Evolutionary conservation across 2,113 vertebrate species (phyloP).

Genomic region (Neogobius melanostomus): DNA sequence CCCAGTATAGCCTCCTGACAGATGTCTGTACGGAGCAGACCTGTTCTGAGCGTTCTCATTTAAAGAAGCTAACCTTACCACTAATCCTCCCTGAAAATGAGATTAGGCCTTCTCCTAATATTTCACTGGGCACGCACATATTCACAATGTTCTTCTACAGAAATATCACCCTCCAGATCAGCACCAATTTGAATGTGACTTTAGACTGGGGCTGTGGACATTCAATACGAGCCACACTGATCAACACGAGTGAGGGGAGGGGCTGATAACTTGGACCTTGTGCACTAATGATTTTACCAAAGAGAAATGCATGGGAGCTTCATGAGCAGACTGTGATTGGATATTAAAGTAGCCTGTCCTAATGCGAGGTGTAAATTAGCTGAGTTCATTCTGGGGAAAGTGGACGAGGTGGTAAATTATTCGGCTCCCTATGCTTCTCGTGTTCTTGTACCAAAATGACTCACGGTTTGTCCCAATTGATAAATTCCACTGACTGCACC

Average conservation of each 20-base stretch:
- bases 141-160: conserved; percentile 46
- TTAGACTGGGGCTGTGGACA: conserved; percentile 38
- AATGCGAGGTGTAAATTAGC: too few relatives aligned
- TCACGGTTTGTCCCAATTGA: too few relatives aligned
- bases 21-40: conserved; percentile 9
- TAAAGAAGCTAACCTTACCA: conserved; percentile 44
- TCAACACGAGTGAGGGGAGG: conserved; percentile 19
- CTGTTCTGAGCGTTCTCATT: conserved; percentile 35
- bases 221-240: conserved; percentile 46
- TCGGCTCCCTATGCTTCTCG: too few relatives aligned
- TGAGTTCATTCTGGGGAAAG: too few relatives aligned
- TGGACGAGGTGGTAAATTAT: too few relatives aligned
- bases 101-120: conserved; percentile 55
- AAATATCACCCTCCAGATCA: conserved; percentile 46
- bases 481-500: too few relatives aligned
- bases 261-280: conserved; percentile 5
- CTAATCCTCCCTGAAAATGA: conserved; percentile 47
- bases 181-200: conserved; percentile 54
- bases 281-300: neutral
- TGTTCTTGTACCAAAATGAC: too few relatives aligned
- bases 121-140: conserved; percentile 63
- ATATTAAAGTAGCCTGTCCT: too few relatives aligned
- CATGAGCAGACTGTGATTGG: neutral
- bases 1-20: conserved; percentile 19
- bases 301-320: neutral